Conservation (phyloP, 2,888 invertebrate genomes). For the Argyresthia albistria region DNA sequence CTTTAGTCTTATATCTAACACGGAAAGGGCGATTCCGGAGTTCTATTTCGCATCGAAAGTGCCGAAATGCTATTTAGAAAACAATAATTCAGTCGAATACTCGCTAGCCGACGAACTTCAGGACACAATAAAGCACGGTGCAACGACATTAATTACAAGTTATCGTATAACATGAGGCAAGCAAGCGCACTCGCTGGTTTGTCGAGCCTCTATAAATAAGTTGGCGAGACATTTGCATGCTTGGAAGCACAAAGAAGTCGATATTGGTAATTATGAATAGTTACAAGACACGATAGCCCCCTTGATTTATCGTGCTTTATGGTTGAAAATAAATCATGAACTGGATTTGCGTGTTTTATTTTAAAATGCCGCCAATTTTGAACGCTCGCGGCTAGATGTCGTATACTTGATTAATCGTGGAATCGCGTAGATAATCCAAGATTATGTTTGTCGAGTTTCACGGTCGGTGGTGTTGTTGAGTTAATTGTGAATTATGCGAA, state of each 20-base stretch:
- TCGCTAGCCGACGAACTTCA: slow-evolving; percentile 19
- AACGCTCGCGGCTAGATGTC: slow-evolving; percentile 31
- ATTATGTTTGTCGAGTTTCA: slow-evolving; percentile 27
- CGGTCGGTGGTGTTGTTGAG: slow-evolving; percentile 13
- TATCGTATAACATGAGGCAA: slow-evolving; percentile 41
- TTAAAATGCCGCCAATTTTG: slow-evolving; percentile 26
- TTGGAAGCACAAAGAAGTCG: slow-evolving; percentile 44
- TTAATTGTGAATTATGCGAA: slow-evolving; percentile 5
- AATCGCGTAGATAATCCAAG: slow-evolving; percentile 28
- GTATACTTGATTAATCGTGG: slow-evolving; percentile 35
- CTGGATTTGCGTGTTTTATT: slow-evolving; percentile 16
- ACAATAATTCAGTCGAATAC: not conserved
- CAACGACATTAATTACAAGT: slow-evolving; percentile 52
- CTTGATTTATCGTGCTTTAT: slow-evolving; percentile 39
- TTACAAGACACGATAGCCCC: slow-evolving; percentile 34
- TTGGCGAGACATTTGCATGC: slow-evolving; percentile 38
- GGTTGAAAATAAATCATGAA: slow-evolving; percentile 24
- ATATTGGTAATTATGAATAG: slow-evolving; percentile 52
- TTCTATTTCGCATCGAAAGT: not conserved
- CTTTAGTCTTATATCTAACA: not conserved
- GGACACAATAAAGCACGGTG: slow-evolving; percentile 46
- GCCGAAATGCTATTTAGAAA: not conserved
- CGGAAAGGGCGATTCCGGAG: not conserved
- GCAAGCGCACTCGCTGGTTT: slow-evolving; percentile 11
- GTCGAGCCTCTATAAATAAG: slow-evolving; percentile 33